Evolutionary conservation across 37 sponge, comb jelly and placozoan genomes (phyloP).

Genomic region (Geodia barretti): DNA sequence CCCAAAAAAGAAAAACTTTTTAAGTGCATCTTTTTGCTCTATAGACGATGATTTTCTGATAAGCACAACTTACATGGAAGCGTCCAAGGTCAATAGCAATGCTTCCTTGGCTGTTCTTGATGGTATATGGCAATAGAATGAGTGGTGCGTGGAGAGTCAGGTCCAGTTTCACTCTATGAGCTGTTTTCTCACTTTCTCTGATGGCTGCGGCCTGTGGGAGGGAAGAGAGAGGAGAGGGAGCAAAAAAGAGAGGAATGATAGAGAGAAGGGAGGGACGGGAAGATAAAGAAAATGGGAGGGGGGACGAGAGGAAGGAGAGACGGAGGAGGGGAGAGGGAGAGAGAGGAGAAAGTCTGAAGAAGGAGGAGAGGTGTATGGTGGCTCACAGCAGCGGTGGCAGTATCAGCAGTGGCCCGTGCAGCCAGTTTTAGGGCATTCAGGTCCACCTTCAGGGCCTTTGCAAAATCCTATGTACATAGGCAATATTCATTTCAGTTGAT

Average conservation of each 20-base stretch:
- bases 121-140: conserved; percentile 28
- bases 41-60: not conserved
- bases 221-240: not conserved
- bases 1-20: not conserved
- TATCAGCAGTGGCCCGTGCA: conserved; percentile 56
- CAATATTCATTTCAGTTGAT: no score
- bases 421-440: conserved; percentile 18
- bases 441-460: conserved; percentile 39
- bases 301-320: not conserved
- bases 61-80: conserved; percentile 17
- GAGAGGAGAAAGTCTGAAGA: not conserved
- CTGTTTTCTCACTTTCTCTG: conserved; percentile 41
- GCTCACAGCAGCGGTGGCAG: conserved; percentile 58
- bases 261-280: not conserved
- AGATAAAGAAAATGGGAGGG: not conserved
- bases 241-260: not conserved
- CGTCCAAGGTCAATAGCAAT: conserved; percentile 46
- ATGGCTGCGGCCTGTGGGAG: conserved; percentile 56
- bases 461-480: conserved; percentile 63
- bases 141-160: conserved; percentile 50
- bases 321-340: not conserved
- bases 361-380: not conserved
- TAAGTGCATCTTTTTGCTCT: not conserved
- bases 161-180: conserved; percentile 39
- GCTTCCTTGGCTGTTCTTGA: conserved; percentile 13